Evolutionary conservation across 2,113 vertebrate species (phyloP).

Genomic region (Eclectus roratus): DNA sequence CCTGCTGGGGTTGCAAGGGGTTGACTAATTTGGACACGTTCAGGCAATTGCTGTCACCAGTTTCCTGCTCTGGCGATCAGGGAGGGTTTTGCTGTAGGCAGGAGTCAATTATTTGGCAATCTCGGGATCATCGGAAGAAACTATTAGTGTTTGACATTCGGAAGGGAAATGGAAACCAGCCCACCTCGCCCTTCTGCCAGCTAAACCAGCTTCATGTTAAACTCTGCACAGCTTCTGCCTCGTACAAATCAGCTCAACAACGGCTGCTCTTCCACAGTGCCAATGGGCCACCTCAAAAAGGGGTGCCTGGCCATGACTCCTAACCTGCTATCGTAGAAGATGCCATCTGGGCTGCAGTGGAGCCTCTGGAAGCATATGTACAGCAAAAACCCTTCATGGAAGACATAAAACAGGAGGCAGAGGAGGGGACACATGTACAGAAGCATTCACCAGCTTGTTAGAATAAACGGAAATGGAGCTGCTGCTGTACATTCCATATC

Average conservation of each 20-base stretch:
- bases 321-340: neutral
- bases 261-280: neutral
- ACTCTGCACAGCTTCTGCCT: conserved; percentile 16
- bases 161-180: conserved; percentile 69
- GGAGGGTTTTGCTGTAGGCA: conserved; percentile 55
- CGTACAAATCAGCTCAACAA: neutral
- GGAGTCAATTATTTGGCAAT: conserved; percentile 70
- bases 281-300: neutral
- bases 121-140: conserved; percentile 55
- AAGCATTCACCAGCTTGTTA: neutral
- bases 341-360: neutral
- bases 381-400: neutral
- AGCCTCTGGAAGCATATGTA: neutral
- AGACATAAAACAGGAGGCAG: neutral
- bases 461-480: neutral
- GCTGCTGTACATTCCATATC: neutral
- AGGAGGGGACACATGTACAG: neutral
- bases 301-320: neutral
- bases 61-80: conserved; percentile 67
- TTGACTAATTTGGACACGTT: conserved; percentile 68
- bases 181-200: conserved; percentile 35
- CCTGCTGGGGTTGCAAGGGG: conserved; percentile 31
- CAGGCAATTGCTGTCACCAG: conserved; percentile 61
- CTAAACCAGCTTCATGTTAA: conserved; percentile 19
- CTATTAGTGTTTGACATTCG: conserved; percentile 61